These are phyloP conservation scores for Agrilus cyanescens DNA, from an alignment of 2,888 invertebrate species.

Conservation along the genomic window DNA sequence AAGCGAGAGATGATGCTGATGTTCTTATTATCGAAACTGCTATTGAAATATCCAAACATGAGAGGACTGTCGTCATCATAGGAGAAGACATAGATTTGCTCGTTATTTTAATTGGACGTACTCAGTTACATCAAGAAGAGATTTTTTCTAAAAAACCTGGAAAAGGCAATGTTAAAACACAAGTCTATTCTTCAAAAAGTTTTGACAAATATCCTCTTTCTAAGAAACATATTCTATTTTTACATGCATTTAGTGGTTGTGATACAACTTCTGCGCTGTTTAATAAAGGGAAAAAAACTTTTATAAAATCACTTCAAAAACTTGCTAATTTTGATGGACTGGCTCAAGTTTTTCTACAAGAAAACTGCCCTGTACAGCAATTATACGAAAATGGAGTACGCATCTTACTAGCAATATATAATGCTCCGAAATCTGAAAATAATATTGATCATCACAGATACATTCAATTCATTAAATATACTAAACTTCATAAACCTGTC, in stretches of 20 bases:
- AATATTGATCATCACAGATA: conserved; percentile 16
- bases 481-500: conserved; percentile 26
- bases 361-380: conserved; percentile 25
- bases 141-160: conserved; percentile 28
- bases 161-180: conserved; percentile 26
- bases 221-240: conserved; percentile 18
- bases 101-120: conserved; percentile 28
- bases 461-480: conserved; percentile 22
- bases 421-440: conserved; percentile 23
- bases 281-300: conserved; percentile 22
- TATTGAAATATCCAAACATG: conserved; percentile 21
- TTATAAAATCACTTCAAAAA: conserved; percentile 20
- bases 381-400: conserved; percentile 21
- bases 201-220: conserved; percentile 19
- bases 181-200: conserved; percentile 26
- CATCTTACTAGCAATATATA: conserved; percentile 24
- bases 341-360: conserved; percentile 24
- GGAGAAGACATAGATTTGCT: conserved; percentile 30
- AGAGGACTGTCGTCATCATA: conserved; percentile 22
- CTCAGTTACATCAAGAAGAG: conserved; percentile 20
- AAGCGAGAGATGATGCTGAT: conserved; percentile 27
- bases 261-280: conserved; percentile 22
- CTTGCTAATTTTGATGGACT: conserved; percentile 21
- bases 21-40: conserved; percentile 29
- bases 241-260: conserved; percentile 21